phyloP scores from a whole-genome alignment of 2,888 invertebrate species.

The Cremastobaeus sp. region DNA sequence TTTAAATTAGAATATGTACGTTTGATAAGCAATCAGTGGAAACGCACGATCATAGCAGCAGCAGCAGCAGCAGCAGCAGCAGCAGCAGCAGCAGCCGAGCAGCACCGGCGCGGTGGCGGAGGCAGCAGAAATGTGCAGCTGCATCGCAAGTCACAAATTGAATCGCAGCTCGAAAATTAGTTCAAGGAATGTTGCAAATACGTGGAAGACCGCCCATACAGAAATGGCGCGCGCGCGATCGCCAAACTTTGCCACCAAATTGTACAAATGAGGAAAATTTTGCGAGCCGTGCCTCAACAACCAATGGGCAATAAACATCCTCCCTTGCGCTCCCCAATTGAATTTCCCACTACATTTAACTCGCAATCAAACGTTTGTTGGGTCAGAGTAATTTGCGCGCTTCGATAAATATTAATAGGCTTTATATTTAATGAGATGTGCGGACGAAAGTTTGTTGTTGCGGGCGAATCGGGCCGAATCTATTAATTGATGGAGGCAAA shows the following conservation, averaged over 20 bases:
- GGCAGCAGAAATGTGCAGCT: constrained; percentile 33
- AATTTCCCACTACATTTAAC: constrained; percentile 36
- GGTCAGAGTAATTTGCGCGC: constrained; percentile 9
- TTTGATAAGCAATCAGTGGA: constrained; percentile 48
- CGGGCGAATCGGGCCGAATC: too few species aligned
- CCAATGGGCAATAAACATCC: constrained; percentile 39
- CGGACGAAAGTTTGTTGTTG: not conserved
- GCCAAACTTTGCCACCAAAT: constrained; percentile 32
- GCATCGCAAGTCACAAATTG: constrained; percentile 49
- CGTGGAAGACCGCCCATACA: constrained; percentile 41
- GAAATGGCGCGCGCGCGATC: constrained; percentile 15
- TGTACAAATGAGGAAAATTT: constrained; percentile 38
- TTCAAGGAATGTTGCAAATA: constrained; percentile 52
- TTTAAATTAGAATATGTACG: constrained; percentile 27
- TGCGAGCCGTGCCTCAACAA: constrained; percentile 15
- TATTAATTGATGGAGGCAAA: too few species aligned
- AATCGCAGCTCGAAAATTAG: constrained; percentile 50
- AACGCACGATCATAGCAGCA: constrained; percentile 23
- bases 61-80: constrained; percentile 6
- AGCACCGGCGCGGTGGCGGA: constrained; percentile 2
- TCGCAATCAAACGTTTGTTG: constrained; percentile 27
- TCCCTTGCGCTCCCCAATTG: constrained; percentile 24
- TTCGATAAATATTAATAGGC: constrained; percentile 31
- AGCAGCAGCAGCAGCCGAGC: constrained; percentile 14
- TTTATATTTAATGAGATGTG: constrained; percentile 22